Evolutionary conservation across 2,113 vertebrate species (phyloP).

Genomic region (Peucedramus taeniatus): DNA sequence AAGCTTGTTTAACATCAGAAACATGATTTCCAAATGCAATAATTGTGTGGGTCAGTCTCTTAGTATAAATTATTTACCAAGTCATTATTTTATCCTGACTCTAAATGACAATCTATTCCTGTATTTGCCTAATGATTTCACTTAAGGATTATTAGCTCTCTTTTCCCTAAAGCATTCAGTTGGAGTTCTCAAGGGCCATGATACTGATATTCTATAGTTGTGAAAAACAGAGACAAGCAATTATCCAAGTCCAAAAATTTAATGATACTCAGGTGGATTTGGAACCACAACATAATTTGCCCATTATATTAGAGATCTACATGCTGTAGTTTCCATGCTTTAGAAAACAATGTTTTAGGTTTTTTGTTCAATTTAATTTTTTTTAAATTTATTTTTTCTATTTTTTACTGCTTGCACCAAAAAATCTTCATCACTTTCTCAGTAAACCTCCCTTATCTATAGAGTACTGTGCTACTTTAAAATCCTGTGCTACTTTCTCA

Average conservation of each 20-base stretch:
- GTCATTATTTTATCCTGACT: background rate
- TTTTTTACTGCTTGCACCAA: background rate
- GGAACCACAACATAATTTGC: background rate
- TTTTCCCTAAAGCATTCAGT: background rate
- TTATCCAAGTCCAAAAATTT: background rate
- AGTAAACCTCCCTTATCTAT: background rate
- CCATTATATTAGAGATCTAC: background rate
- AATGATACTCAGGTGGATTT: background rate
- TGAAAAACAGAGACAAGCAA: background rate
- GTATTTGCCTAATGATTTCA: background rate
- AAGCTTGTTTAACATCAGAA: background rate
- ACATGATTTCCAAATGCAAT: background rate
- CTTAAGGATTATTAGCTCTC: background rate
- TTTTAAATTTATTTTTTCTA: background rate
- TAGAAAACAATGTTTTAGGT: background rate
- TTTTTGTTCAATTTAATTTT: background rate
- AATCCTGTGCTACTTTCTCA: background rate
- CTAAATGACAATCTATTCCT: background rate
- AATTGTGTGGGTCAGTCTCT: background rate
- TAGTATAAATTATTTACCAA: background rate
- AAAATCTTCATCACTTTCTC: background rate
- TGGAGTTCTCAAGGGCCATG: background rate
- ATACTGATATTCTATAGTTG: background rate
- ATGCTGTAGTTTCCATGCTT: background rate
- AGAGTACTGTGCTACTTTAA: background rate